A percentile compares a stretch with the other conserved stretches of the same genome.
Conservation (phyloP, 2,888 invertebrate genomes). For the Crematogaster levior region DNA sequence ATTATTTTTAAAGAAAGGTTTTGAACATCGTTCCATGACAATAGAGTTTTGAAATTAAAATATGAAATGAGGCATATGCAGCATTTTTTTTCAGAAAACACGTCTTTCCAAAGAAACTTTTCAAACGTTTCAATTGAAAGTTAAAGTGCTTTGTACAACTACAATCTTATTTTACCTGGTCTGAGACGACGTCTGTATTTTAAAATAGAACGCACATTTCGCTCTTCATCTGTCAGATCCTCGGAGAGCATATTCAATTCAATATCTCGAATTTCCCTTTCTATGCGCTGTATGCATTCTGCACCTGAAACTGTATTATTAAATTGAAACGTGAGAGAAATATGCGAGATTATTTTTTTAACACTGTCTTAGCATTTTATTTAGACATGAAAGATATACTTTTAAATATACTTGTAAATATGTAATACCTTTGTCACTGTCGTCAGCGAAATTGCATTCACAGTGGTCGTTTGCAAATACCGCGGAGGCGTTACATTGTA, state of each 20-base stretch:
- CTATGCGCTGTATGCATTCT: constrained; percentile 24
- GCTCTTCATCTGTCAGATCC: constrained; percentile 14
- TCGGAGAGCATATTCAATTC: background rate
- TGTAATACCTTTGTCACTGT: constrained; percentile 68
- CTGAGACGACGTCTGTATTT: constrained; percentile 49
- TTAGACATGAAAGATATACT: background rate
- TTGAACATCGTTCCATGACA: background rate
- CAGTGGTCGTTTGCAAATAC: constrained; percentile 67
- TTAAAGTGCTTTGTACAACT: background rate
- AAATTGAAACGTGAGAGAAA: background rate
- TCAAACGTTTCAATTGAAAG: background rate
- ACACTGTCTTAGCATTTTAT: background rate
- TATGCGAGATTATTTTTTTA: background rate
- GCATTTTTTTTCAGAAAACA: background rate
- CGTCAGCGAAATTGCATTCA: constrained; percentile 67
- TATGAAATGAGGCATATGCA: background rate
- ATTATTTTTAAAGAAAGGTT: background rate
- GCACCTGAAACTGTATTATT: background rate
- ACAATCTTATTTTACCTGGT: constrained; percentile 38
- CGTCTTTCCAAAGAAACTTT: background rate
- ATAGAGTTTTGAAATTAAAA: background rate
- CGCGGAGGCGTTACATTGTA: constrained; percentile 66
- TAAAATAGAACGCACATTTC: constrained; percentile 42
- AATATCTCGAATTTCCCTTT: constrained; percentile 24
- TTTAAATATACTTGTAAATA: background rate